Evolutionary conservation across 1,140 invertebrate species (phyloP), one percentile per base, ranked within the genome.

Genomic region (Drosophila lacertosa): DNA sequence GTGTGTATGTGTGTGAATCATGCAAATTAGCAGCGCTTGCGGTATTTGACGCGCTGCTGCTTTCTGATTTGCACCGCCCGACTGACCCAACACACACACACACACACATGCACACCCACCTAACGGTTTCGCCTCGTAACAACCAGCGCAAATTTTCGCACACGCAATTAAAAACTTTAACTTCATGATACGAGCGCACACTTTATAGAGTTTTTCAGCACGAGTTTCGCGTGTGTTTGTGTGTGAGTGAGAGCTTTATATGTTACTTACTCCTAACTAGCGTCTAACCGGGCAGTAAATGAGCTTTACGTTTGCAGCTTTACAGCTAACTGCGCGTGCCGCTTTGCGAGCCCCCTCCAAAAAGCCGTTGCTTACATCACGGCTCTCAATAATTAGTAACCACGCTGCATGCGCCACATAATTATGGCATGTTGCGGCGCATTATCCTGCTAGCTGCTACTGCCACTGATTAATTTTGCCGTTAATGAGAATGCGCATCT

Each of bases 101-200:
- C n/a, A n/a, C n/a, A n/a, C n/a, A n/a, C 24, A 1, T 0, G 4
- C 33, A 4, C 33, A 11, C 3, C 33, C n/a, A 35, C 11, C n/a
- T 3, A n/a, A 35, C 33, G 0, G 33, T 0, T 29, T 29, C 7
- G 26, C 26, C 6, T 29, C 9, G 26, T 7, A 5, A 10, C 3
- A 11, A 5, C 33, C 3, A 11, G 33, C 11, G 2, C 4, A 35
- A 22, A 40, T 29, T 29, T 53, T 32, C 20, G 57, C 40, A n/a
- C 54, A 18, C 26, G 69, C 69, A 72, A 68, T 72, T 72, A 67
- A 72, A 37, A 55, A 32, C 20, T 42, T 60, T 51, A 50, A 44
- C 57, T 37, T 62, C 42, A 60, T 72, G 62, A 66, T 59, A 47
- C 24, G 13, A 40, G 24, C 44, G 44, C 22, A 29, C 45, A 29